A percentile compares a stretch with the other conserved stretches of the same genome.
Evolutionary conservation across 1,140 invertebrate species (phyloP).

Genomic region (Triops cancriformis): DNA sequence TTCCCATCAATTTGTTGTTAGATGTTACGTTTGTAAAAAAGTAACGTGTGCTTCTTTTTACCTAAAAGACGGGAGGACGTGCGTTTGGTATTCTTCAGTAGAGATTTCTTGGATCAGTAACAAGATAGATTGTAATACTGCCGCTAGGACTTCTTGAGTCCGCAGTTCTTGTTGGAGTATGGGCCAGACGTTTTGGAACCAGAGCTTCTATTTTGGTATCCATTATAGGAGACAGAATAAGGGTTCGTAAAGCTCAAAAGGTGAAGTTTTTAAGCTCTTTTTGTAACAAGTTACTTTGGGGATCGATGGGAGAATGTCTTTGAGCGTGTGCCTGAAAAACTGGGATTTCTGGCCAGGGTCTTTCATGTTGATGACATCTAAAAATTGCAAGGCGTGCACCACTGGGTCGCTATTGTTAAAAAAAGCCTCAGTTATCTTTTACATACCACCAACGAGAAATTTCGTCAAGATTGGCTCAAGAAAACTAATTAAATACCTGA

Average conservation of each 20-base stretch:
- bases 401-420: slow-evolving; percentile 65
- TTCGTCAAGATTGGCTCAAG: not conserved
- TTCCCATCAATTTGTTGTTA: not conserved
- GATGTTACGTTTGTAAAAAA: not conserved
- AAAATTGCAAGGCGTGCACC: slow-evolving; percentile 77
- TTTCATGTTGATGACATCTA: slow-evolving; percentile 89
- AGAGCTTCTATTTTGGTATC: slow-evolving; percentile 70
- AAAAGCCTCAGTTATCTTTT: slow-evolving; percentile 31
- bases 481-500: slow-evolving; percentile 55
- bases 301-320: slow-evolving; percentile 76
- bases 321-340: slow-evolving; percentile 77
- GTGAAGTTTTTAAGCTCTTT: not conserved
- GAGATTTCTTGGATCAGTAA: slow-evolving; percentile 76
- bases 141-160: slow-evolving; percentile 73
- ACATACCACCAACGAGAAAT: slow-evolving; percentile 26
- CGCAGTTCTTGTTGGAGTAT: slow-evolving; percentile 74
- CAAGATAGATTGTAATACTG: slow-evolving; percentile 79
- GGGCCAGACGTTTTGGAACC: slow-evolving; percentile 90
- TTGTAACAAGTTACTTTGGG: slow-evolving; percentile 63
- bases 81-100: slow-evolving; percentile 69
- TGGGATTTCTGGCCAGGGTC: slow-evolving; percentile 76
- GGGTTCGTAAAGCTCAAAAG: not conserved
- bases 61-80: slow-evolving; percentile 73
- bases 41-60: too few relatives aligned
- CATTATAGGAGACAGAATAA: slow-evolving; percentile 19